Evolutionary conservation across 2,113 vertebrate genomes (phyloP), one percentile per base, ranked within the genome.

Genomic region (Neotoma lepida): DNA sequence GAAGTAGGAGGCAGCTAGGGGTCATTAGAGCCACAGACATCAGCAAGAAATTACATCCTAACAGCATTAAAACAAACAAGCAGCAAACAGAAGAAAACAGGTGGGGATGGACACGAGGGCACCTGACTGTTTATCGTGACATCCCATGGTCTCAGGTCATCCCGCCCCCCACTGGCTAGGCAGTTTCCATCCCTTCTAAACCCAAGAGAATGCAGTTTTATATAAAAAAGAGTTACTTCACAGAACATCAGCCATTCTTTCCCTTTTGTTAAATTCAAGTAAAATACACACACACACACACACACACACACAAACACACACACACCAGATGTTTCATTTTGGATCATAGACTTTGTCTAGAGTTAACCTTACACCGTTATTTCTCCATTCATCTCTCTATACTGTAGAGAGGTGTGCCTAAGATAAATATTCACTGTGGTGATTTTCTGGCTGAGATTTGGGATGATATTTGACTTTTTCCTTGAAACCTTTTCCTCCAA

Each of bases 61-160:
- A 89, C 4, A 66, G 84, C 84, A 91, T 35, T 13, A 90, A 92
- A 89, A 91, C n/a, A 90, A 81, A 94, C 35, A 89, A 74, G 22
- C 10, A 13, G 82, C 12, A 49, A 63, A 68, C 33, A 86, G 68
- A n/a, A 58, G 44, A 54, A 86, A 70, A 33, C 41, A 84, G 28
- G 74, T 1, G 0, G 33, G 0, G 10, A 9, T 6, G 41, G 9
- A 4, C 7, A 7, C 74, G 61, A 24, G 35, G 9, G 13, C 15
- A 51, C 18, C 33, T 20, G 44, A 77, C 26, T 35, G 17, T 6
- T 41, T 49, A 17, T 39, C 73, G 4, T 1, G 14, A 6, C 22
- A 17, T 77, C 15, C 14, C 0, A 0, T 9, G 4, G 12, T 5
- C 28, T 3, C 17, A 5, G 61, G 9, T 8, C 82, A 81, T 61